Evolutionary conservation across 1,140 invertebrate genomes (phyloP).

Genomic region (Drosophila repleta): DNA sequence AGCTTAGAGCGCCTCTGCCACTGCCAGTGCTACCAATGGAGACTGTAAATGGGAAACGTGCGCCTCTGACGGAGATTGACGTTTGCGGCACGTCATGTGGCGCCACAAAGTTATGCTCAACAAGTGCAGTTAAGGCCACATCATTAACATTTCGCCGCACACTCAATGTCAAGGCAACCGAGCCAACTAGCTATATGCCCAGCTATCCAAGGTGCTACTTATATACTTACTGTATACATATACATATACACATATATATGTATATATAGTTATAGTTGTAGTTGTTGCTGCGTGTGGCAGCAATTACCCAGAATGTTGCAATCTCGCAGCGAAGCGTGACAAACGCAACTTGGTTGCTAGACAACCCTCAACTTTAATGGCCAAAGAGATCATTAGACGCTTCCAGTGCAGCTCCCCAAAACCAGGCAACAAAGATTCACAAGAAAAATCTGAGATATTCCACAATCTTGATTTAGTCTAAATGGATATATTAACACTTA

Average conservation of each 20-base stretch:
- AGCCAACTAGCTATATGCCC: slow-evolving; percentile 9
- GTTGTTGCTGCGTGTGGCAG: slow-evolving; percentile 1
- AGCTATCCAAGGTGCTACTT: slow-evolving; percentile 8
- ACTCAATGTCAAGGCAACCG: slow-evolving; percentile 63
- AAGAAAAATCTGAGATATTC: no score
- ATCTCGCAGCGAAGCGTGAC: slow-evolving; percentile 6
- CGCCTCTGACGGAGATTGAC: slow-evolving; percentile 23
- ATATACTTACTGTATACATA: background rate
- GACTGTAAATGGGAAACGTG: slow-evolving; percentile 18
- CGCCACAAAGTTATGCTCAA: slow-evolving; percentile 51
- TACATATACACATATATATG: background rate
- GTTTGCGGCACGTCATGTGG: slow-evolving; percentile 25
- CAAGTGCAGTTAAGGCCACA: slow-evolving; percentile 76
- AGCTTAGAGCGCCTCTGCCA: no score
- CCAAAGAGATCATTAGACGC: background rate
- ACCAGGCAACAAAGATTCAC: no score
- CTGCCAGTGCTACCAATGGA: slow-evolving; percentile 10
- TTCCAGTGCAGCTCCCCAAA: no score
- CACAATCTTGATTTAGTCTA: background rate
- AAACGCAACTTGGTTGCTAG: background rate
- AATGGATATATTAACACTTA: slow-evolving; percentile 1
- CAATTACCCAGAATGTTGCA: slow-evolving; percentile 41
- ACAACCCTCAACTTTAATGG: background rate
- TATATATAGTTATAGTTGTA: background rate
- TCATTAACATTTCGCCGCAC: slow-evolving; percentile 67